Evolutionary conservation across 2,113 vertebrate species (phyloP), one percentile per base, ranked within the genome.

Genomic region (Cricetomys ansorgei): DNA sequence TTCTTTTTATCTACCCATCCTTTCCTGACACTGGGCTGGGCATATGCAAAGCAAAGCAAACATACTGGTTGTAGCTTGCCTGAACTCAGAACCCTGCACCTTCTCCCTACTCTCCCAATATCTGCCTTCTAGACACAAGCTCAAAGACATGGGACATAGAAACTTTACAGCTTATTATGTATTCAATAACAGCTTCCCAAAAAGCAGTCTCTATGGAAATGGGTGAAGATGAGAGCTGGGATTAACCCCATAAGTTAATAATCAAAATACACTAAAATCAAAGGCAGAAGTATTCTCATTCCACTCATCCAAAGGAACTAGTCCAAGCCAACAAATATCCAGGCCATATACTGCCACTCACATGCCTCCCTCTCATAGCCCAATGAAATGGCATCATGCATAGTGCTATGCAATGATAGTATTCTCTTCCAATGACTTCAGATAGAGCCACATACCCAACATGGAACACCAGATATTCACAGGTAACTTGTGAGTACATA

Each of bases 181-280:
- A 81, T 91, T 94, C 31, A 93, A 89, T 50, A 91, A 67, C 15
- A 80, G 23, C 77, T 86, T 87, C 15, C 11, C 65, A 86, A 17
- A 76, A 67, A 45, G 7, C 15, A 94, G 17, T 73, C 40, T 4
- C 62, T 73, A 89, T 81, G n/a, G 53, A 17, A 91, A 37, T 87
- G 15, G 5, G 8, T 90, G 43, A 84, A 48, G 11, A 16, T 92
- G 40, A 90, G 11, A 23, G 23, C 21, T 92, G 40, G 37, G 11
- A 25, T 77, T 95, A 37, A 91, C 59, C 7, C 31, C 72, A 96
- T n/a, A 88, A 87, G 40, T 83, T 53, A 50, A 2, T 88, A 95
- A 88, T 75, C 88, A 45, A 96, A 88, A 88, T 88, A 94, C 94
- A 5, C 37, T 27, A 15, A 96, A 95, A 84, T 75, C 31, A 91